Evolutionary conservation across 2,888 invertebrate species (phyloP).

Genomic region (Brachypterus glaber): DNA sequence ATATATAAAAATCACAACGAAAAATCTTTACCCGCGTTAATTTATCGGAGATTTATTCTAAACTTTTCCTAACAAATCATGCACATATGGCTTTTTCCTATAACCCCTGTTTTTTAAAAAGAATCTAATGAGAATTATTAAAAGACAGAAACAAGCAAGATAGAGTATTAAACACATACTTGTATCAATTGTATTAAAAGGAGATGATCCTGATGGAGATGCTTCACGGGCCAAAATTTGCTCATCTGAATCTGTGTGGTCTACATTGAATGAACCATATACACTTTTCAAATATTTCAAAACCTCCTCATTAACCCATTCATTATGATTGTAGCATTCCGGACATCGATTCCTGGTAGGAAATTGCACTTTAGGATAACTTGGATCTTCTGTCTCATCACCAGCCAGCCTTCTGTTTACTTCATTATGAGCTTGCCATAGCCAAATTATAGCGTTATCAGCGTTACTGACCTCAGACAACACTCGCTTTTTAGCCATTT

Average conservation of each 20-base stretch:
- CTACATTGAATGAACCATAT: conserved; percentile 42
- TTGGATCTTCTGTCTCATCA: conserved; percentile 82
- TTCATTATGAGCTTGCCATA: conserved; percentile 90
- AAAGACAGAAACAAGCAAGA: conserved; percentile 49
- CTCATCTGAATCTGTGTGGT: conserved; percentile 42
- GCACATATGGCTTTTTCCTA: conserved; percentile 63
- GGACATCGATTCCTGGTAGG: conserved; percentile 62
- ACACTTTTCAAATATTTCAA: conserved; percentile 51
- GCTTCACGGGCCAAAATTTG: conserved; percentile 25
- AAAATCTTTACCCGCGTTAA: too few species aligned
- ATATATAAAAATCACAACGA: too few species aligned
- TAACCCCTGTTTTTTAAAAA: conserved; percentile 65
- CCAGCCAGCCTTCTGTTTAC: conserved; percentile 82
- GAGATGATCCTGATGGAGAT: conserved; percentile 16
- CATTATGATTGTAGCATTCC: conserved; percentile 49
- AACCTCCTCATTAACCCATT: conserved; percentile 56
- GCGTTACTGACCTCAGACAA: conserved; percentile 59
- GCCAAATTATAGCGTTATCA: conserved; percentile 77
- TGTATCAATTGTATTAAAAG: conserved; percentile 33
- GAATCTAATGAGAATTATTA: conserved; percentile 53
- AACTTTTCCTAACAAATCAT: conserved; percentile 62
- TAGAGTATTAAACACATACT: conserved; percentile 38
- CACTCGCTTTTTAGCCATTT: conserved; percentile 66
- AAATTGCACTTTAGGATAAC: conserved; percentile 81
- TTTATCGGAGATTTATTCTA: too few species aligned